Percentiles rank a stretch among this genome's conserved stretches.
phyloP scores from a whole-genome alignment of 2,888 invertebrate species.

The Amiota mariae region DNA sequence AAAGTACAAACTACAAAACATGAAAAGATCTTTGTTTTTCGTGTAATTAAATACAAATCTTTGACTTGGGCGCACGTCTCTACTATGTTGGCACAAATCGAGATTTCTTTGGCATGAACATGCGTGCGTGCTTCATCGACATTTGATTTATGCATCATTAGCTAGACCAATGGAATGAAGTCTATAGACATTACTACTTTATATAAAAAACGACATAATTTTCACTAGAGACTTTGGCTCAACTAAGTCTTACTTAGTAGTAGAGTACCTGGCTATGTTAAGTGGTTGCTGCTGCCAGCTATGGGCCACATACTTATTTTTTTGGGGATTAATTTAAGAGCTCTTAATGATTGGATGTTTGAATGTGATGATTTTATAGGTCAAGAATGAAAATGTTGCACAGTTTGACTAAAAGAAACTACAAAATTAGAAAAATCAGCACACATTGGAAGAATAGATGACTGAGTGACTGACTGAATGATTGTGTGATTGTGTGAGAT shows the following conservation, averaged over 20 bases:
- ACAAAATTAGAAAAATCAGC: background rate
- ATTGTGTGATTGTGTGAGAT: too few relatives aligned
- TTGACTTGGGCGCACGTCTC: constrained; percentile 2
- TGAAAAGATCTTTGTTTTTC: background rate
- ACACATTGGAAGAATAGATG: background rate
- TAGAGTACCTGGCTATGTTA: too few relatives aligned
- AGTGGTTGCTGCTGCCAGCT: constrained; percentile 51
- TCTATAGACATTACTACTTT: constrained; percentile 29
- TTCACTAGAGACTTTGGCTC: constrained; percentile 30
- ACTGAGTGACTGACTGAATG: too few relatives aligned
- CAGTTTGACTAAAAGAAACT: background rate
- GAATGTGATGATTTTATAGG: background rate
- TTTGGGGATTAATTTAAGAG: background rate
- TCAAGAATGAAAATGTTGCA: background rate
- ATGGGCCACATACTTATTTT: constrained; percentile 57
- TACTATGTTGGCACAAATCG: background rate
- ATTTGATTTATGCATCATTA: constrained; percentile 66
- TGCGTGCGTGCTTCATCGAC: constrained; percentile 24
- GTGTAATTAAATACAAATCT: constrained; percentile 29
- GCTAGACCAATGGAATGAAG: constrained; percentile 46
- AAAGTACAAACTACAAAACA: constrained; percentile 32
- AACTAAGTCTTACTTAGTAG: background rate
- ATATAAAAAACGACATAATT: constrained; percentile 4
- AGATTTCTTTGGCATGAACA: constrained; percentile 19
- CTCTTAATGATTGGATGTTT: background rate